These are phyloP conservation scores for Ptilonorhynchus violaceus DNA, from an alignment of 2,113 vertebrate genomes.

Conservation along the genomic window DNA sequence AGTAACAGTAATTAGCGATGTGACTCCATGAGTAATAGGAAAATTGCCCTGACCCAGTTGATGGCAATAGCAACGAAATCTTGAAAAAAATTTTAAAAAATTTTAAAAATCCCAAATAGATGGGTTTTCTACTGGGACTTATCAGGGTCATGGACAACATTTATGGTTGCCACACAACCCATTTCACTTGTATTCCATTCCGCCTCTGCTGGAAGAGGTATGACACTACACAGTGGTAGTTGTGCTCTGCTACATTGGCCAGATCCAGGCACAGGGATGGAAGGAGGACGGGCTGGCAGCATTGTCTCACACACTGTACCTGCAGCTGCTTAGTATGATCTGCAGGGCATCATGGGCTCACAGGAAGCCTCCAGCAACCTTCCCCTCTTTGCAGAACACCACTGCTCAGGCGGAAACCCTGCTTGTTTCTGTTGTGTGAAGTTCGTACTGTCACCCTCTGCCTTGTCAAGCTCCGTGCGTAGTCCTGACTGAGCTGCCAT, in stretches of 20 bases:
- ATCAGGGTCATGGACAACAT: fast-evolving
- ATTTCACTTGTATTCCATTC: fast-evolving
- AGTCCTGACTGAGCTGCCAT: not conserved
- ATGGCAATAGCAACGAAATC: not conserved
- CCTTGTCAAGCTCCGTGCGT: fast-evolving
- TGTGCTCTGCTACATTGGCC: fast-evolving
- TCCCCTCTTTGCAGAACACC: not conserved
- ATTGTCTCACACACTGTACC: fast-evolving
- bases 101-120: not conserved
- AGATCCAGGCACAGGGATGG: not conserved
- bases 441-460: not conserved
- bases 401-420: not conserved
- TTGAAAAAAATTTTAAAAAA: not conserved
- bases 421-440: not conserved
- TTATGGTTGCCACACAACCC: not conserved
- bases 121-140: not conserved
- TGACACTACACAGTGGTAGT: not conserved
- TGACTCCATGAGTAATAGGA: slow-evolving; percentile 54
- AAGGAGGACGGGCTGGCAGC: not conserved
- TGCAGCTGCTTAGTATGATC: not conserved
- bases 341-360: fast-evolving
- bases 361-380: not conserved
- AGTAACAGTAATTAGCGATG: slow-evolving; percentile 20
- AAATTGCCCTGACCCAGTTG: slow-evolving; percentile 57
- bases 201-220: not conserved